Percentiles rank a stretch among this genome's conserved stretches.
Conservation (phyloP, 2,113 vertebrate species). For the Varanus komodoensis region DNA sequence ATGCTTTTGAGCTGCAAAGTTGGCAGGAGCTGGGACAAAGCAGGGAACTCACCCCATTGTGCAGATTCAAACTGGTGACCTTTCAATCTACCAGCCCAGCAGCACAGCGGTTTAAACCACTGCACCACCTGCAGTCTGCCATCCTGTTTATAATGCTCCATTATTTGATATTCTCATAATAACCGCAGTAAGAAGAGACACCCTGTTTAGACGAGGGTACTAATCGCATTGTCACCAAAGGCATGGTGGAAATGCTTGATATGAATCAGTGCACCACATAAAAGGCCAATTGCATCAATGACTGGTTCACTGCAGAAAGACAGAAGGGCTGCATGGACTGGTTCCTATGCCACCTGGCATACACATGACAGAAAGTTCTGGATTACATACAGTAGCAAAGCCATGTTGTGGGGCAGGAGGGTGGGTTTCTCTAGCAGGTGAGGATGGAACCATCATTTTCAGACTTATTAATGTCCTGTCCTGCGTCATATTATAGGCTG, state of each 20-base stretch:
- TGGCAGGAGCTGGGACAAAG: too few species aligned
- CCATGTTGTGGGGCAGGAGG: neutral
- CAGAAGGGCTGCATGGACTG: neutral
- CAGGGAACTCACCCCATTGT: too few species aligned
- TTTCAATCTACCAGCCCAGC: too few species aligned
- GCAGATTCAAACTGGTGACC: too few species aligned
- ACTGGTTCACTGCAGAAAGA: neutral
- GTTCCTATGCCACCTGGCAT: neutral
- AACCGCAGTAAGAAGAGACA: neutral
- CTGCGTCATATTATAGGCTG: neutral
- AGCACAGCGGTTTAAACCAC: too few species aligned
- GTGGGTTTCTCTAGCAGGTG: neutral
- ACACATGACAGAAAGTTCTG: neutral
- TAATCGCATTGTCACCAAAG: neutral
- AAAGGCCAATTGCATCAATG: neutral
- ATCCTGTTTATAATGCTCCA: neutral
- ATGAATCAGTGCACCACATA: neutral
- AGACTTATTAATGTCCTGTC: neutral
- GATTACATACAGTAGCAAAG: neutral
- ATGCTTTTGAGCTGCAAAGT: too few species aligned
- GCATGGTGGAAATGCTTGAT: neutral
- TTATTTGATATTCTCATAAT: neutral
- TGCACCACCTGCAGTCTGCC: too few species aligned
- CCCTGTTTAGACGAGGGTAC: neutral
- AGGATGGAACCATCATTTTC: neutral